These are phyloP conservation scores for Drosophila sordidula DNA, from an alignment of 2,888 invertebrate species.

Conservation along the genomic window DNA sequence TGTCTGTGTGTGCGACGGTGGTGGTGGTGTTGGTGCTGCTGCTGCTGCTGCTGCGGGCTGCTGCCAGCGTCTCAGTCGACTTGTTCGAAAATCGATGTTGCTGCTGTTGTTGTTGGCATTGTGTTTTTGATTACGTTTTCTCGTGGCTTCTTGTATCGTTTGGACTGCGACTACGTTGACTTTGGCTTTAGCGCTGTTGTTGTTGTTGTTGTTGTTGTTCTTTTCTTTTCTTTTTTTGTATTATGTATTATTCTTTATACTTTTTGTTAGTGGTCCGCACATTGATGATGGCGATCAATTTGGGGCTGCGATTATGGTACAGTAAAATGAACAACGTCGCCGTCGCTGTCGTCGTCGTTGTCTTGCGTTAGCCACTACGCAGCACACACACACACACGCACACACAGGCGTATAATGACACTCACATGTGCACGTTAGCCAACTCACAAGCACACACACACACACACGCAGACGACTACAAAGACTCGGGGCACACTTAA, in stretches of 20 bases:
- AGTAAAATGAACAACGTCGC: conserved; percentile 74
- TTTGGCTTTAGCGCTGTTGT: conserved; percentile 46
- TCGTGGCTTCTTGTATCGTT: conserved; percentile 69
- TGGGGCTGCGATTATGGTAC: conserved; percentile 81
- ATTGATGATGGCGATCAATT: conserved; percentile 81
- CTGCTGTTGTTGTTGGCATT: conserved; percentile 48
- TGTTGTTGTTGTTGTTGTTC: too few species aligned
- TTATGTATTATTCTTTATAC: conserved; percentile 68
- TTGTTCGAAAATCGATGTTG: conserved; percentile 77
- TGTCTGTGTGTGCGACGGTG: conserved; percentile 44
- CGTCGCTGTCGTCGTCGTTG: conserved; percentile 33
- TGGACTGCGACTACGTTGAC: conserved; percentile 53
- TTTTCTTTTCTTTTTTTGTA: conserved; percentile 41
- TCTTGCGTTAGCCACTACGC: conserved; percentile 65
- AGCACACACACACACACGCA: conserved; percentile 49
- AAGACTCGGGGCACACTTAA: conserved; percentile 59
- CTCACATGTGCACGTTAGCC: conserved; percentile 57
- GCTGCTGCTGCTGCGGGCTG: conserved; percentile 15
- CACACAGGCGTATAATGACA: conserved; percentile 26
- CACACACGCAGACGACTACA: conserved; percentile 20
- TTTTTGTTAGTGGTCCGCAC: conserved; percentile 64
- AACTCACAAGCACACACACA: conserved; percentile 28
- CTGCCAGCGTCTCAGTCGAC: conserved; percentile 51
- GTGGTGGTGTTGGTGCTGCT: conserved; percentile 13
- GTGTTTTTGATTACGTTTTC: conserved; percentile 78